Evolutionary conservation across 35 echinoderm and acorn worm species (phyloP).

Genomic region (Holothuria glaberrima): DNA sequence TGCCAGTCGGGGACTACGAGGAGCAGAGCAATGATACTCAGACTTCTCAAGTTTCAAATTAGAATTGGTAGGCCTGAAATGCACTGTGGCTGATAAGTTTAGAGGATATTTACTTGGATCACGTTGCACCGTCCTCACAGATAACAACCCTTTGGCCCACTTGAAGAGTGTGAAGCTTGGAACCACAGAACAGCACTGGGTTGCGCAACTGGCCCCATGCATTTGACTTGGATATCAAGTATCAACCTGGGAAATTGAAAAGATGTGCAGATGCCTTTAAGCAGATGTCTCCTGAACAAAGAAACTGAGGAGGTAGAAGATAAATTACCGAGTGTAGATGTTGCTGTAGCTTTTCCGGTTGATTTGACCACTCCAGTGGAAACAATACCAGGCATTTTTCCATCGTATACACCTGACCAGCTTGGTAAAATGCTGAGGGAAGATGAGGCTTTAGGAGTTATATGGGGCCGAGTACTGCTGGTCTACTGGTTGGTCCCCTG

Average conservation of each 20-base stretch:
- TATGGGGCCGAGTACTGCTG: constrained; percentile 3
- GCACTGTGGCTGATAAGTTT: constrained; percentile 65
- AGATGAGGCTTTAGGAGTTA: constrained; percentile 1
- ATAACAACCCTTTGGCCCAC: constrained; percentile 53
- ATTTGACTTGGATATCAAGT: constrained; percentile 41
- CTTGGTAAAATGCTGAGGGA: not conserved
- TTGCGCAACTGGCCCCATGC: not conserved
- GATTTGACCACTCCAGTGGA: not conserved
- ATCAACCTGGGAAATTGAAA: constrained; percentile 15
- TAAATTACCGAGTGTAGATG: not conserved
- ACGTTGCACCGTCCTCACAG: constrained; percentile 38
- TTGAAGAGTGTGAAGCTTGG: constrained; percentile 33
- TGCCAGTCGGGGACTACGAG: constrained; percentile 48
- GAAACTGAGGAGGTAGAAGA: not conserved
- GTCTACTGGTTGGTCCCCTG: not conserved
- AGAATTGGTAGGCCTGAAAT: constrained; percentile 52
- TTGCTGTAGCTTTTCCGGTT: not conserved
- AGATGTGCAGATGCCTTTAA: constrained; percentile 39
- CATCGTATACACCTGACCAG: constrained; percentile 11
- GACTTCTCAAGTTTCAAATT: constrained; percentile 67
- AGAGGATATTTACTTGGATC: constrained; percentile 18
- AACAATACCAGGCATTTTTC: not conserved
- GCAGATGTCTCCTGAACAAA: constrained; percentile 17
- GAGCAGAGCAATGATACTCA: constrained; percentile 46
- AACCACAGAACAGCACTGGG: constrained; percentile 8